Conservation (phyloP, 2,113 vertebrate genomes). For the Alouatta palliata region DNA sequence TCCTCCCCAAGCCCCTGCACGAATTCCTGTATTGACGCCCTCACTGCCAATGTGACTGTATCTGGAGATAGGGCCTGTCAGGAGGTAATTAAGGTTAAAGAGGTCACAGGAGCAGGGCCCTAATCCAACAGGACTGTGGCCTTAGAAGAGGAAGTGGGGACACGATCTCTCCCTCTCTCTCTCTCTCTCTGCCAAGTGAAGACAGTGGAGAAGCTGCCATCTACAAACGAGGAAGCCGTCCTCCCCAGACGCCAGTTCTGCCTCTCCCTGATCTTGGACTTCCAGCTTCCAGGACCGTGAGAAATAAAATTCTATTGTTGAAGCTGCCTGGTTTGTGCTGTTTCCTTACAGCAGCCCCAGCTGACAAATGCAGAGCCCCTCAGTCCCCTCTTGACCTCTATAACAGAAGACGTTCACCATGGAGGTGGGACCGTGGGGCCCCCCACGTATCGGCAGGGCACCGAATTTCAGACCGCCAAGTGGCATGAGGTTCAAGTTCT, state of each 20-base stretch:
- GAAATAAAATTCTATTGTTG: fast-evolving
- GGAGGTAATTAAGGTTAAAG: neutral
- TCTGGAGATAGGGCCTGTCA: neutral
- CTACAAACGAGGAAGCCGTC: fast-evolving
- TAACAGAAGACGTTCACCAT: fast-evolving
- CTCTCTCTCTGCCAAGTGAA: fast-evolving
- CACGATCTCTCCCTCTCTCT: too few species aligned
- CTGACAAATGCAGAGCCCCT: neutral
- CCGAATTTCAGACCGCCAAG: neutral
- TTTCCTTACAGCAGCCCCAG: neutral
- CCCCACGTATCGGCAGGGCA: neutral
- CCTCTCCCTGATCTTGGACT: neutral
- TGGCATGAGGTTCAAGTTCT: fast-evolving
- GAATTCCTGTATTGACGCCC: neutral
- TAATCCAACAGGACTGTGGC: fast-evolving
- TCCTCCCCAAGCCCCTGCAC: too few species aligned
- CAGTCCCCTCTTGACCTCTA: neutral
- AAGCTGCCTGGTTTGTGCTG: fast-evolving
- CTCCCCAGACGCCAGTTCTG: fast-evolving
- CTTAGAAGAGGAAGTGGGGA: neutral
- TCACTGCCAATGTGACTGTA: fast-evolving
- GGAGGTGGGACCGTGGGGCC: neutral
- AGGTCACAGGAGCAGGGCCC: neutral
- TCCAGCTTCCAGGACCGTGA: neutral
- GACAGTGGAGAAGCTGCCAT: fast-evolving